A percentile compares a stretch with the other conserved stretches of the same genome.
Evolutionary conservation across 2,797 vertebrate genomes (phyloP).

Genomic region (Scolopax rusticola): DNA sequence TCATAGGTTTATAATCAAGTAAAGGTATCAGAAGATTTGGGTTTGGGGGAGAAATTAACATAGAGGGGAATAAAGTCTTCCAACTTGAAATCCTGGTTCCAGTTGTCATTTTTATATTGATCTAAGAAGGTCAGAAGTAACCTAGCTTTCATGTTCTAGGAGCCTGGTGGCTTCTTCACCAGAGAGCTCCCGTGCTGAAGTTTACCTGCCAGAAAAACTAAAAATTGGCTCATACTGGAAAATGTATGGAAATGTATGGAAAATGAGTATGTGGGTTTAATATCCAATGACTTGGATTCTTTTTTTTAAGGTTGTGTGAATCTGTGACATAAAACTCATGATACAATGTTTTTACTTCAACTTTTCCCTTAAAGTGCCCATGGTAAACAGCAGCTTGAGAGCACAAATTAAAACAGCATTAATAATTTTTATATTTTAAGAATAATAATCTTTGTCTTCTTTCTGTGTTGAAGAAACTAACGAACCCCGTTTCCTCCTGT

Average conservation of each 20-base stretch:
- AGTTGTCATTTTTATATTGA: not conserved
- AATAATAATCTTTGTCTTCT: not conserved
- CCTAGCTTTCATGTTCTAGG: rapidly evolving
- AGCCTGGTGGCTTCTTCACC: not conserved
- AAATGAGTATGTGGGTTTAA: not conserved
- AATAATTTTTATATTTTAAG: not conserved
- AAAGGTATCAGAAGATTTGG: not conserved
- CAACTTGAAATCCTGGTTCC: not conserved
- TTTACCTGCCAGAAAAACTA: not conserved
- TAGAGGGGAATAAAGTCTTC: not conserved
- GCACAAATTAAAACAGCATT: not conserved
- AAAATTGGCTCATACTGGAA: not conserved
- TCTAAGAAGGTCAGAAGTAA: not conserved
- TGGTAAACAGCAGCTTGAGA: not conserved
- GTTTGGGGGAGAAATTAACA: not conserved
- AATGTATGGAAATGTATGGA: not conserved
- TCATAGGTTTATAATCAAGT: not conserved
- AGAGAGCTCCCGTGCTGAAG: not conserved
- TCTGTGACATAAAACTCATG: not conserved
- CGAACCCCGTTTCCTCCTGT: not conserved
- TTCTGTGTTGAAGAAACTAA: not conserved
- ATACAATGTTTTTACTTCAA: not conserved
- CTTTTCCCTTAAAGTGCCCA: not conserved
- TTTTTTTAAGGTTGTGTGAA: not conserved
- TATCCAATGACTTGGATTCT: not conserved